Evolutionary conservation across 1,140 invertebrate genomes (phyloP).

Genomic region (Oryctes rhinoceros): DNA sequence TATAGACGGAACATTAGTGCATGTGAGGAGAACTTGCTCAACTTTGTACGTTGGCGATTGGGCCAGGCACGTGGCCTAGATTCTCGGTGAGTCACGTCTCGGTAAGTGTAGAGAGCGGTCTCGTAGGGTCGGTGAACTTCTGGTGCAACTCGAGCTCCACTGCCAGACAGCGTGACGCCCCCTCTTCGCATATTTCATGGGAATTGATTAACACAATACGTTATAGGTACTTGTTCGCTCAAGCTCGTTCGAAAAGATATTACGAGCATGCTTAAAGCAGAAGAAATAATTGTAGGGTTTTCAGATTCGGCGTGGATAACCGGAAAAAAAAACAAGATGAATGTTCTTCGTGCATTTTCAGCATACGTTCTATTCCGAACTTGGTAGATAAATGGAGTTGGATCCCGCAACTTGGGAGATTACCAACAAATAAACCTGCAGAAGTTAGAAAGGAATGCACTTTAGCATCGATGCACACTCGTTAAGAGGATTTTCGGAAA

Average conservation of each 20-base stretch:
- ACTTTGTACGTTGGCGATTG: constrained; percentile 39
- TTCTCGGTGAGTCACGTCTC: constrained; percentile 36
- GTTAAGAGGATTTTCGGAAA: too few species aligned
- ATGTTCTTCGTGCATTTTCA: too few species aligned
- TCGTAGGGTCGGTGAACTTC: constrained; percentile 51
- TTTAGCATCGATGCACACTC: too few species aligned
- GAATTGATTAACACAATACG: constrained; percentile 35
- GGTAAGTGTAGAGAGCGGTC: constrained; percentile 40
- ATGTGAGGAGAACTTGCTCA: constrained; percentile 23
- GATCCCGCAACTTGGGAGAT: too few species aligned
- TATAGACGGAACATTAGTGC: constrained; percentile 21
- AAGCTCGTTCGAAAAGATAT: background rate
- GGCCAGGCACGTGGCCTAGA: constrained; percentile 43
- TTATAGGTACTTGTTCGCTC: constrained; percentile 17
- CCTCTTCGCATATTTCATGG: constrained; percentile 43
- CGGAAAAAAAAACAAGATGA: too few species aligned
- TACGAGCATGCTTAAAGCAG: too few species aligned
- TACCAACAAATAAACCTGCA: too few species aligned
- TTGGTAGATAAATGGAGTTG: too few species aligned
- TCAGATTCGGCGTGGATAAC: too few species aligned
- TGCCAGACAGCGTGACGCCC: constrained; percentile 55
- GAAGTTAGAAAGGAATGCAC: too few species aligned
- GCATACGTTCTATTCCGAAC: too few species aligned
- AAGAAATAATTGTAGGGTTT: too few species aligned
- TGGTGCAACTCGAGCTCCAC: constrained; percentile 41